Percentiles rank a stretch among this genome's conserved stretches.
Conservation (phyloP, 2,888 invertebrate genomes). For the Pachliopta kotzebuea region DNA sequence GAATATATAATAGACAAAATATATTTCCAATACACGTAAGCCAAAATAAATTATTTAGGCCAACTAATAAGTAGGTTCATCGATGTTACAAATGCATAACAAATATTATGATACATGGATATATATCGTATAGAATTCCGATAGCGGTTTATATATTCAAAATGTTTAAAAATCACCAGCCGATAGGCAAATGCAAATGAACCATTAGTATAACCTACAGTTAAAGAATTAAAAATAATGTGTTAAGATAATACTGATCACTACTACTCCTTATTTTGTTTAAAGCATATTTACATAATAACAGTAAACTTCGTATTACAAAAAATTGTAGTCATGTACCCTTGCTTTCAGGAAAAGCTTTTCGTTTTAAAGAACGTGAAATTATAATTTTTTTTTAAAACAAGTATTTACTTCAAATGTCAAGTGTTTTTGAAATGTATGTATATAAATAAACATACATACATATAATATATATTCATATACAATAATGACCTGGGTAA, state of each 20-base stretch:
- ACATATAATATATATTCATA: too few relatives aligned
- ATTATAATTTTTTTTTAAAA: too few relatives aligned
- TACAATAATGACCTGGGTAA: too few relatives aligned
- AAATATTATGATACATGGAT: slow-evolving; percentile 1
- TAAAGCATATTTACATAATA: not conserved
- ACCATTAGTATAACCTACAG: slow-evolving; percentile 10
- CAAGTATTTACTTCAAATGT: too few relatives aligned
- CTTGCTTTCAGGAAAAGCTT: too few relatives aligned
- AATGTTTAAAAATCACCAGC: slow-evolving; percentile 14
- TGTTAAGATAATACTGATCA: slow-evolving; percentile 1
- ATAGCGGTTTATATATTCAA: slow-evolving; percentile 14
- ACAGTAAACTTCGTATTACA: too few relatives aligned
- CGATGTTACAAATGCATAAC: not conserved
- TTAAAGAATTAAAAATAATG: not conserved
- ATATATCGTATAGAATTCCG: slow-evolving; percentile 6
- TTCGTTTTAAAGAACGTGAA: too few relatives aligned
- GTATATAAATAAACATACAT: too few relatives aligned
- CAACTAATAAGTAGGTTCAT: not conserved
- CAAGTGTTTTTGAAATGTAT: too few relatives aligned
- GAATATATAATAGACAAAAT: not conserved
- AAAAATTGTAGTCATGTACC: too few relatives aligned
- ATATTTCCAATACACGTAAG: not conserved
- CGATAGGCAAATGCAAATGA: slow-evolving; percentile 20
- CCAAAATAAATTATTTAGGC: not conserved
- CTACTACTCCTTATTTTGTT: not conserved